phyloP scores from a whole-genome alignment of 2,888 invertebrate species.

The Seira ritae region DNA sequence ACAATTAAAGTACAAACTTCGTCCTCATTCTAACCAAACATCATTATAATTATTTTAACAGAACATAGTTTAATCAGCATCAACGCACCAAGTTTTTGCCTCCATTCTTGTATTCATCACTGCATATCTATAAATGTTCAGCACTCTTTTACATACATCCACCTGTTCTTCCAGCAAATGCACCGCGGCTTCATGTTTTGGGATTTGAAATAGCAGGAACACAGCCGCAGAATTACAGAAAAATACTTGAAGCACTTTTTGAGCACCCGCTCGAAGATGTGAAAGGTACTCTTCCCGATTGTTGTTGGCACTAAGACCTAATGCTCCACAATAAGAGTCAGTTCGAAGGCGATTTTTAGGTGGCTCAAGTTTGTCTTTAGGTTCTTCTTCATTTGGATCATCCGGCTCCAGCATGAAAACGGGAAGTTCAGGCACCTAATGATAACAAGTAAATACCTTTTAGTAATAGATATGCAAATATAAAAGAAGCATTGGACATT shows the following conservation, averaged over 20 bases:
- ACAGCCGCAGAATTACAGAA: constrained; percentile 97
- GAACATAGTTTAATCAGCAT: no score
- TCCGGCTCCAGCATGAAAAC: constrained; percentile 83
- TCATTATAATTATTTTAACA: no score
- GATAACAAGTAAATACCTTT: constrained; percentile 6
- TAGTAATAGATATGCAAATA: no score
- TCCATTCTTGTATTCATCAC: constrained; percentile 98
- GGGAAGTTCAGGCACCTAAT: constrained; percentile 83
- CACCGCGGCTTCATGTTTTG: constrained; percentile 69
- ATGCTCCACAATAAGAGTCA: constrained; percentile 70
- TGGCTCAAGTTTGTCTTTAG: constrained; percentile 47
- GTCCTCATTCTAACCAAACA: no score
- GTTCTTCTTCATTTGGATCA: constrained; percentile 74
- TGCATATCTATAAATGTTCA: constrained; percentile 97
- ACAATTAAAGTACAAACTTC: no score
- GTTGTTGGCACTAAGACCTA: constrained; percentile 68
- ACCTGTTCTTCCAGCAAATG: constrained; percentile 91
- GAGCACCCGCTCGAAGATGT: constrained; percentile 85
- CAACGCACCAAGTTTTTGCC: constrained; percentile 91
- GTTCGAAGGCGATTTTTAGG: constrained; percentile 65
- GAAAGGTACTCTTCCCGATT: constrained; percentile 81
- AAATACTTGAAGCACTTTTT: constrained; percentile 90
- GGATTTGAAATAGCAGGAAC: constrained; percentile 83
- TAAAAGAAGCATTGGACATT: no score
- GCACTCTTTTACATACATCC: constrained; percentile 95